These are phyloP conservation scores for Prionace glauca DNA, from an alignment of 2,797 vertebrate genomes.

Conservation along the genomic window DNA sequence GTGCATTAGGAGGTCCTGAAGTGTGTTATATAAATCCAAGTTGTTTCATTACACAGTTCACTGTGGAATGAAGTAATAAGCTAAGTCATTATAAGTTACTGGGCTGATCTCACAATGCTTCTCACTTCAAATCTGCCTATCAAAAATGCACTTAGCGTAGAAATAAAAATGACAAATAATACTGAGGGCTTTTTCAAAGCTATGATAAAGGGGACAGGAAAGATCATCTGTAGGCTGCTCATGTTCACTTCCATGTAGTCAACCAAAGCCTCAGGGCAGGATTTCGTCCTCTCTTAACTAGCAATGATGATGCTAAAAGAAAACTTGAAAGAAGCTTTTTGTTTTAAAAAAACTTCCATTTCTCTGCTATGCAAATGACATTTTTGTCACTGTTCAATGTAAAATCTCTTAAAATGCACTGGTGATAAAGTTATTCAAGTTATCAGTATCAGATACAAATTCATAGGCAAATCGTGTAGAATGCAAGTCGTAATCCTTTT, in stretches of 20 bases:
- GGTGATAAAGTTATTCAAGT: neutral
- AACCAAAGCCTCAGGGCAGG: neutral
- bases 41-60: neutral
- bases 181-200: neutral
- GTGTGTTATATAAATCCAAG: neutral
- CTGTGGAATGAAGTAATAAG: neutral
- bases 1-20: neutral
- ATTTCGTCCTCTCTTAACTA: neutral
- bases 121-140: neutral
- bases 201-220: neutral
- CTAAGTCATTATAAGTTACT: neutral
- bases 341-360: neutral
- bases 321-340: neutral
- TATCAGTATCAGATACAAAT: neutral
- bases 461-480: neutral
- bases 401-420: neutral
- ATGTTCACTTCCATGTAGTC: neutral
- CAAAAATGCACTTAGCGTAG: neutral
- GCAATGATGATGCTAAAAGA: neutral
- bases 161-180: neutral
- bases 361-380: neutral
- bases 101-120: neutral
- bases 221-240: neutral
- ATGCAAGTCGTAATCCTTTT: neutral
- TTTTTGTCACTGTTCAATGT: neutral